A percentile compares a stretch with the other conserved stretches of the same genome.
Evolutionary conservation across 2,888 invertebrate species (phyloP).

Genomic region (Ophion ventricosus): DNA sequence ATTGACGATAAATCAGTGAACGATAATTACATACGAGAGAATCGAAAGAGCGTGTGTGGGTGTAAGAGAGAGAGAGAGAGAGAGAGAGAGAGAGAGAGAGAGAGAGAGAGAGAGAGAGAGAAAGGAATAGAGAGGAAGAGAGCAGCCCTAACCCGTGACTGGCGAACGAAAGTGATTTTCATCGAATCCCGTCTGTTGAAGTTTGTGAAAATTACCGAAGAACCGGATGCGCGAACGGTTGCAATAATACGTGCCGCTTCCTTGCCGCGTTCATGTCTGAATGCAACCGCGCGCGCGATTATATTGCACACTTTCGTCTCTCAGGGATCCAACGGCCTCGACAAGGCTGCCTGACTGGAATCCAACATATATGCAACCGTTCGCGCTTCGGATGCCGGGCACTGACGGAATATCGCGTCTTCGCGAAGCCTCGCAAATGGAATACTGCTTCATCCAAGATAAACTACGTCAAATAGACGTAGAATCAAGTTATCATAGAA

Average conservation of each 20-base stretch:
- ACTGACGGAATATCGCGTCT: slow-evolving; percentile 23
- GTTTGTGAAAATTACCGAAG: slow-evolving; percentile 59
- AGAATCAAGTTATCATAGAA: neutral
- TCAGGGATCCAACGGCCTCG: slow-evolving; percentile 64
- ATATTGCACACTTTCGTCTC: slow-evolving; percentile 26
- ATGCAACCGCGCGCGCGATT: slow-evolving; percentile 37
- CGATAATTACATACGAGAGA: slow-evolving; percentile 36
- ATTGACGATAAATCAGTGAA: slow-evolving; percentile 41
- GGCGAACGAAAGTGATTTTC: slow-evolving; percentile 53
- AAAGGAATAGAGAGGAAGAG: neutral
- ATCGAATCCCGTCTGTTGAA: slow-evolving; percentile 58
- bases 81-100: too few species aligned
- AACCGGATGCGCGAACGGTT: slow-evolving; percentile 72
- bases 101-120: neutral
- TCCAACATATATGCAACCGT: slow-evolving; percentile 33
- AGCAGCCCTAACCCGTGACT: slow-evolving; percentile 25
- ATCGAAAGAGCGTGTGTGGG: neutral
- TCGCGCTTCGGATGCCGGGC: slow-evolving; percentile 42
- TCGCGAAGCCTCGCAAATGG: neutral
- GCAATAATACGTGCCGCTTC: slow-evolving; percentile 67
- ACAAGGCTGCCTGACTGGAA: slow-evolving; percentile 68
- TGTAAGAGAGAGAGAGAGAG: neutral
- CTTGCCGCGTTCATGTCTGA: slow-evolving; percentile 63
- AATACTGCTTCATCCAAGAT: neutral
- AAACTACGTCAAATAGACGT: neutral